Evolutionary conservation across 2,113 vertebrate species (phyloP), one percentile per base, ranked within the genome.

Genomic region (Chrysemys picta): DNA sequence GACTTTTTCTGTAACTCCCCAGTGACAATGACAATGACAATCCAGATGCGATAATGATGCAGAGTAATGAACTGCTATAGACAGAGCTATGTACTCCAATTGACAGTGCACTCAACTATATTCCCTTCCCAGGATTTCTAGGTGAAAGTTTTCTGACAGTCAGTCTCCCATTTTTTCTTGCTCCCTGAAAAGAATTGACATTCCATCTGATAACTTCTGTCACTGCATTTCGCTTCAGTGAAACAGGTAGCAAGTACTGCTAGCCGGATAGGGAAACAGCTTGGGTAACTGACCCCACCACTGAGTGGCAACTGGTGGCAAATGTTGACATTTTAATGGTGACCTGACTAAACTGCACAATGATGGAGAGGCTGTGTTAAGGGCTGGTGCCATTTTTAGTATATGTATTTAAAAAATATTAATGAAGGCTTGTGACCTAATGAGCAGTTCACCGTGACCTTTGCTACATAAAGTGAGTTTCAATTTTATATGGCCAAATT

Each of bases 251-350:
- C 45, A 38, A 90, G 82, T 29, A 47, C 42, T 78, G 25, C 12
- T 29, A 14, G 42, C 11, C 14, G 25, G 42, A 78, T 8, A 78
- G 22, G 22, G 75, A 78, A 47, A 78, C 42, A 47, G 75, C 75
- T 78, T 13, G 82, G 49, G 45, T 50, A 57, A 91, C 93, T 93
- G 83, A 65, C 29, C 82, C 6, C 0, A 53, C 1, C 80, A 35
- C 76, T 82, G 38, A 75, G 54, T 92, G 38, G 62, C 52, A 47
- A 35, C 52, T 78, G 35, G 85, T 57, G 56, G 85, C 8, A 89
- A 95, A 42, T 25, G 35, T 9, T 42, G 49, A 90, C 54, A 87
- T 96, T 95, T 95, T 86, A 88, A 82, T 84, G 91, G 65, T 72
- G 65, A 72, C 9, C 65, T 72, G 65, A 72, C n/a, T n/a, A 72